Evolutionary conservation across 2,113 vertebrate genomes (phyloP), one percentile per base, ranked within the genome.

Genomic region (Numenius arquata): DNA sequence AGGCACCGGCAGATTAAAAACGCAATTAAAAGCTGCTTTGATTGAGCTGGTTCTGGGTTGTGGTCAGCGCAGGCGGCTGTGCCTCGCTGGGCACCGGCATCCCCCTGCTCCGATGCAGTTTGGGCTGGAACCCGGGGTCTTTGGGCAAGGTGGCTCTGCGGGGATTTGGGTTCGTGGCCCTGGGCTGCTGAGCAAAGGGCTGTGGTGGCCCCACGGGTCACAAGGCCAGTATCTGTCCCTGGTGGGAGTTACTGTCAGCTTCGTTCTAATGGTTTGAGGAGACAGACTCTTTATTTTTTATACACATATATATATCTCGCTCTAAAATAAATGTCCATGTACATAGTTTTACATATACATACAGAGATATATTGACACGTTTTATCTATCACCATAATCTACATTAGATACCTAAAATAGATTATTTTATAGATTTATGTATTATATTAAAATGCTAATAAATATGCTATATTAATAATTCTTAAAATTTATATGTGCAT

Each of bases 151-250:
- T 4, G 40, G 72, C 55, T 21, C 41, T 1, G 13, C 2, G 2
- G 12, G 25, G 13, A 9, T 9, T 36, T 3, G 34, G 43, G 43
- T 13, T 10, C 26, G 12, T 30, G 50, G 45, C 29, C 25, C 10
- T 23, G 5, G 2, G 10, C 73, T 59, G 34, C 41, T 17, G 26
- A 27, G 55, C 55, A 7, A 29, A 23, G 16, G 73, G 55, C 8
- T 3, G 5, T 4, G 26, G 26, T 17, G 73, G 10, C 25, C 25
- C 34, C 25, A 5, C 4, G 1, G 43, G 58, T 25, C n/a, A 7
- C 5, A 4, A 36, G 25, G 16, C 4, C 8, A 2, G 20, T 5
- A 1, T 2, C 36, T 32, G 17, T 15, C 59, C 7, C 30, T 2
- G 76, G 22, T 15, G 47, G 29, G 47, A 50, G 36, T 11, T 29